Percentiles rank a stretch among this genome's conserved stretches.
phyloP scores from a whole-genome alignment of 2,888 invertebrate species.

The Candidula unifasciata region DNA sequence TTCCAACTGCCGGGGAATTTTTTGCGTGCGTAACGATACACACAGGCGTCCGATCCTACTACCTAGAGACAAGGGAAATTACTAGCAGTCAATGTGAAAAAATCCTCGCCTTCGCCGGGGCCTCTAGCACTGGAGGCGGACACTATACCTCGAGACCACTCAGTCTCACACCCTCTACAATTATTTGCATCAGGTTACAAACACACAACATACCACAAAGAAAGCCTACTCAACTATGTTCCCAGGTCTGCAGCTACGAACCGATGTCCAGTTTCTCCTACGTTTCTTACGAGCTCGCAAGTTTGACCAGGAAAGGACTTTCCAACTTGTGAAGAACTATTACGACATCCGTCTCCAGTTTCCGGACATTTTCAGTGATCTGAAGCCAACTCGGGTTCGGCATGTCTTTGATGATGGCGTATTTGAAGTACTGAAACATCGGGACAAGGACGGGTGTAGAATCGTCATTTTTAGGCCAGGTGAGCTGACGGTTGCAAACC shows the following conservation, averaged over 20 bases:
- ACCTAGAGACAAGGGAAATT: no score
- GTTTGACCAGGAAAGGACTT: constrained; percentile 91
- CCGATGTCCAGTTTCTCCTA: constrained; percentile 85
- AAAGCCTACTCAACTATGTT: not conserved
- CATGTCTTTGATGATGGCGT: constrained; percentile 73
- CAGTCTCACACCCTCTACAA: no score
- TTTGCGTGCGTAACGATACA: no score
- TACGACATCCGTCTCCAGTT: constrained; percentile 73
- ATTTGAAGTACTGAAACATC: constrained; percentile 68
- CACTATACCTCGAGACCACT: no score
- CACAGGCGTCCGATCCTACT: no score
- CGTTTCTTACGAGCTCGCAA: constrained; percentile 91
- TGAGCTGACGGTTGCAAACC: constrained; percentile 36
- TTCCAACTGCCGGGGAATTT: no score
- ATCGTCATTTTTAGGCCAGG: constrained; percentile 72
- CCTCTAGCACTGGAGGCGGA: constrained; percentile 82
- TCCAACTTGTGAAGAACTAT: constrained; percentile 81
- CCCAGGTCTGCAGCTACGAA: constrained; percentile 71
- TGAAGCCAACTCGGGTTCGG: constrained; percentile 71
- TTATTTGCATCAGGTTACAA: constrained; percentile 67
- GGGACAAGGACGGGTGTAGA: constrained; percentile 75
- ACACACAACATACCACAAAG: constrained; percentile 82
- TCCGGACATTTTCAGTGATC: constrained; percentile 72
- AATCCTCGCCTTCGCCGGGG: not conserved
- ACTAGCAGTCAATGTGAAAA: no score